Percentiles rank a stretch among this genome's conserved stretches.
Conservation (phyloP, 2,888 invertebrate species). For the Lobophora halterata region DNA sequence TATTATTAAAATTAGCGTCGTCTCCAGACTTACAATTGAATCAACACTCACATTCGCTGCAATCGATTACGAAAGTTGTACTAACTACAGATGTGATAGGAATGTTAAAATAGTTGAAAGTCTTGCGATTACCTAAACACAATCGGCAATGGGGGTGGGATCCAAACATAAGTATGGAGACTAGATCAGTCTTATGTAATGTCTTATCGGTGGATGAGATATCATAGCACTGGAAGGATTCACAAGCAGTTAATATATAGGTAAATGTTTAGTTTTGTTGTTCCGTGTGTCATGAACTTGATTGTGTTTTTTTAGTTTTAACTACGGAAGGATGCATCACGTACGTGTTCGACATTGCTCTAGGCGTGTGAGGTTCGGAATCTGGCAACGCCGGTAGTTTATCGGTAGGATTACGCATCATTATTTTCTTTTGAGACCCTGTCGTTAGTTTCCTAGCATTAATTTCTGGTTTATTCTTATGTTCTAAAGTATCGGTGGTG, state of each 20-base stretch:
- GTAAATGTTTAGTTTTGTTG: constrained; percentile 16
- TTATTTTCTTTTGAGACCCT: constrained; percentile 77
- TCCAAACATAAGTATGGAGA: constrained; percentile 29
- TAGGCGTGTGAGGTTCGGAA: constrained; percentile 75
- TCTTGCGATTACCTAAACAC: constrained; percentile 14
- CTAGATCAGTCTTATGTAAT: constrained; percentile 64
- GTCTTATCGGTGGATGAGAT: constrained; percentile 62
- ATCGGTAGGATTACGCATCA: constrained; percentile 87
- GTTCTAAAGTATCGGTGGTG: constrained; percentile 71
- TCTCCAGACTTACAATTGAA: constrained; percentile 13
- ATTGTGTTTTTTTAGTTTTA: constrained; percentile 69
- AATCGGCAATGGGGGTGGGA: constrained; percentile 23
- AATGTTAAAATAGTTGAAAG: constrained; percentile 16
- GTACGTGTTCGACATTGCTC: constrained; percentile 86
- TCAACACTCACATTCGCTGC: constrained; percentile 1
- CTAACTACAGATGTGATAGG: constrained; percentile 16
- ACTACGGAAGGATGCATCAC: constrained; percentile 78
- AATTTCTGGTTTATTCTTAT: constrained; percentile 69
- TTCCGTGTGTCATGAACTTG: constrained; percentile 64
- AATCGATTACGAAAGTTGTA: constrained; percentile 4
- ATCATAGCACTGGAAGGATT: constrained; percentile 78
- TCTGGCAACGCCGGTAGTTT: constrained; percentile 85
- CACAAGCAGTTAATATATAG: constrained; percentile 52
- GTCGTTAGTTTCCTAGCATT: constrained; percentile 85
- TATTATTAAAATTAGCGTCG: constrained; percentile 24